phyloP scores from a whole-genome alignment of 1,140 invertebrate species.

The Pseudomyrmex concolor region DNA sequence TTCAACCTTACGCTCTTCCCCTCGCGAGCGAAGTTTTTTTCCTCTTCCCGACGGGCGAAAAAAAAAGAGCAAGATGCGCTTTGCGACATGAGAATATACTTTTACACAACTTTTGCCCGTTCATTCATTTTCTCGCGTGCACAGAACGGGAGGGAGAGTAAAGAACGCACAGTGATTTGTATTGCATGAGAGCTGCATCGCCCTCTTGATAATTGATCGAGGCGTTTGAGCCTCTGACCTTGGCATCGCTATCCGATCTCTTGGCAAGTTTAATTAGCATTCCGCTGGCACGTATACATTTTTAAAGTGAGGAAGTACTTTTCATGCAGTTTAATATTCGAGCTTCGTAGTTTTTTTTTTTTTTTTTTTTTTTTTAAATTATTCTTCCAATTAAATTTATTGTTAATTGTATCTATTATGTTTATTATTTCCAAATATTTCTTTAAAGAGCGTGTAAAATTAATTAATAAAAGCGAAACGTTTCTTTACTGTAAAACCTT shows the following conservation, averaged over 20 bases:
- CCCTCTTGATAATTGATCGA: constrained; percentile 36
- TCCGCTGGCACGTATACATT: not conserved
- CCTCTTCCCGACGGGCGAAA: not conserved
- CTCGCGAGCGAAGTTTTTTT: constrained; percentile 60
- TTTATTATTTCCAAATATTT: not conserved
- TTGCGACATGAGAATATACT: constrained; percentile 26
- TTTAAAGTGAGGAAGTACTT: not conserved
- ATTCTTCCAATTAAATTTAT: not conserved
- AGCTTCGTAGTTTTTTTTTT: not conserved
- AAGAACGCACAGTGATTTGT: not conserved
- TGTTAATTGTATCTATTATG: constrained; percentile 15
- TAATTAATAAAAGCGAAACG: not conserved
- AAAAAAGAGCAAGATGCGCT: not conserved
- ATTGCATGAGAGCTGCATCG: constrained; percentile 19
- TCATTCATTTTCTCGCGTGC: constrained; percentile 19
- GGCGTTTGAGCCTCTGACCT: constrained; percentile 38
- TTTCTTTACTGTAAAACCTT: not conserved
- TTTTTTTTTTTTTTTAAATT: no score
- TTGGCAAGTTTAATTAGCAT: constrained; percentile 37
- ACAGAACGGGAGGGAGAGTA: not conserved
- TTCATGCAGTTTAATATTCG: constrained; percentile 1
- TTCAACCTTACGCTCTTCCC: constrained; percentile 41
- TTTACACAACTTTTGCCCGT: constrained; percentile 61
- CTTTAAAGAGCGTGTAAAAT: not conserved
- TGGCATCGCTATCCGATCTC: constrained; percentile 12